Base-by-base conservation (phyloP, 2,113 vertebrate genomes). In the Catharus bicknelli region DNA sequence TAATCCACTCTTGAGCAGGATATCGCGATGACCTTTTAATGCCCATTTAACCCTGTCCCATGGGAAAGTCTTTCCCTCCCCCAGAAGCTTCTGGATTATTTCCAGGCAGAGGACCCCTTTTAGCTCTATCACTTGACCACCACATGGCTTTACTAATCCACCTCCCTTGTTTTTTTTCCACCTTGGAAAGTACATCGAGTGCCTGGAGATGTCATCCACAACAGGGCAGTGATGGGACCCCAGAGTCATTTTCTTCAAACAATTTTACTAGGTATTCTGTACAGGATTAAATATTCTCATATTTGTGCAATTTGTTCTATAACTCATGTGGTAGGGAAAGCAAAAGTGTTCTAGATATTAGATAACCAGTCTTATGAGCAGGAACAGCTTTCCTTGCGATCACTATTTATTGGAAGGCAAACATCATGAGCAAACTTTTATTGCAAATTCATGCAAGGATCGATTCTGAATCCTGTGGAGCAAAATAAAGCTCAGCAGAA, bases 221-320 rank as follows among this genome's bases (percentile, higher is more conserved):
- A 6, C 50, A 29, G 42, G 32, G 17, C 54, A 79, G 36, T 0
- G 10, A 78, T 17, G 23, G 70, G 6, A 85, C 54, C 25, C 51
- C 74, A 50, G 3, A 40, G 54, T 51, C 50, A 68, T 42, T 34
- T 47, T 53, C 73, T 83, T 83, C 68, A 80, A 93, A 89, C 36
- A 88, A 13, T 68, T 95, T 67, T 93, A 73, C 66, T 76, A 51
- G 42, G 22, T 82, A 47, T 54, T 72, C 73, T 68, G 91, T 90
- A 72, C n/a, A 83, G 40, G 38, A 77, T 75, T 54, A 79, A 42
- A 50, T 45, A 84, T 82, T 74, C 88, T 92, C 86, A 78, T 57
- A 62, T 79, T 77, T 87, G 82, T 67, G 40, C 72, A 61, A 51
- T 74, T 59, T 77, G 27, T 80, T 43, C 67, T 59, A 1, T 38